Percentiles rank a stretch among this genome's conserved stretches.
These are phyloP conservation scores for Ophthalmolycus amberensis DNA, from an alignment of 2,113 vertebrate species.

Conservation along the genomic window DNA sequence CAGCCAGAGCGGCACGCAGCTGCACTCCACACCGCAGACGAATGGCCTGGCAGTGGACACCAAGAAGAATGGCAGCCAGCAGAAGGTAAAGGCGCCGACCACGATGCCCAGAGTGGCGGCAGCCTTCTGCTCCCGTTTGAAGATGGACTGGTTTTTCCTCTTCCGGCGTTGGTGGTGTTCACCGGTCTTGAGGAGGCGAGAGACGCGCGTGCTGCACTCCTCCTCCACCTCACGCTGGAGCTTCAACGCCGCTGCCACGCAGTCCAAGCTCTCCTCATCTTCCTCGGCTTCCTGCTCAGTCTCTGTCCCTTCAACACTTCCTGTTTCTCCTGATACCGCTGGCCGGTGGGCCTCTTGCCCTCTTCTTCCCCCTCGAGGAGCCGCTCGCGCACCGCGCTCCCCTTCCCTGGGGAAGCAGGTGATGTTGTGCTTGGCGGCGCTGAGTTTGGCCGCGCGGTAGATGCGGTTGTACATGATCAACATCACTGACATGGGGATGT, in stretches of 20 bases:
- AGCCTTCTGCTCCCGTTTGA: slow-evolving; percentile 97
- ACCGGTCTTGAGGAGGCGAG: slow-evolving; percentile 88
- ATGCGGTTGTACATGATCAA: slow-evolving; percentile 97
- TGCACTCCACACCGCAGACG: slow-evolving; percentile 93
- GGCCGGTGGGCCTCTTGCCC: slow-evolving; percentile 47
- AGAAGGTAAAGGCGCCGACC: slow-evolving; percentile 93
- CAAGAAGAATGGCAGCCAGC: slow-evolving; percentile 97
- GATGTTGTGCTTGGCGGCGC: slow-evolving; percentile 95
- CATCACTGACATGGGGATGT: slow-evolving; percentile 99
- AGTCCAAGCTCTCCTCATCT: slow-evolving; percentile 84
- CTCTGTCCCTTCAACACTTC: slow-evolving; percentile 40
- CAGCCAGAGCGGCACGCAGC: slow-evolving; percentile 95
- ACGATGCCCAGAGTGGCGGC: slow-evolving; percentile 95
- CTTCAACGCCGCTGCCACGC: slow-evolving; percentile 87
- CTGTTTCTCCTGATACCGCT: slow-evolving; percentile 34
- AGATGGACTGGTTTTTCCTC: slow-evolving; percentile 95
- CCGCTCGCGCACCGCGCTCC: slow-evolving; percentile 68
- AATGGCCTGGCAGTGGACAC: slow-evolving; percentile 95
- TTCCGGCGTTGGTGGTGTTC: slow-evolving; percentile 70
- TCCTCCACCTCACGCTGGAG: slow-evolving; percentile 93
- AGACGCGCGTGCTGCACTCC: slow-evolving; percentile 87
- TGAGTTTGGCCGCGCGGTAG: slow-evolving; percentile 92
- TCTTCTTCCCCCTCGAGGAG: slow-evolving; percentile 50
- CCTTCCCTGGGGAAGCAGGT: slow-evolving; percentile 87
- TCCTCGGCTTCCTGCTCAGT: slow-evolving; percentile 32